Evolutionary conservation across 2,888 invertebrate species (phyloP).

Genomic region (Spisula subtruncata): DNA sequence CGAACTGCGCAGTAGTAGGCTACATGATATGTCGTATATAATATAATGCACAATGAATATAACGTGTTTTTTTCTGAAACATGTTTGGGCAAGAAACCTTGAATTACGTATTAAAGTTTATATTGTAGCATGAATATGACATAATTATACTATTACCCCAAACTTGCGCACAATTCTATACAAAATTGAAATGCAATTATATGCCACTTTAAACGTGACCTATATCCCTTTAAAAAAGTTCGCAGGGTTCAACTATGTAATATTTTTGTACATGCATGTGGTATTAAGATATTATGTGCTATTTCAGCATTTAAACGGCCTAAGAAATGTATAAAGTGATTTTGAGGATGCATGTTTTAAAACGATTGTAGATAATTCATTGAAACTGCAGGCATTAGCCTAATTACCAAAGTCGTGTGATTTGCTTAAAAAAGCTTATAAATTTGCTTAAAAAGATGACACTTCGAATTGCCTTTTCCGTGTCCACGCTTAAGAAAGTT

Average conservation of each 20-base stretch:
- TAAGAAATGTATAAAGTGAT: no score
- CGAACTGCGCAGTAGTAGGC: background rate
- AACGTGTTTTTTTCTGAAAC: background rate
- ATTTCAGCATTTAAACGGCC: no score
- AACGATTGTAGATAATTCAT: no score
- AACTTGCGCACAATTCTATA: conserved; percentile 4
- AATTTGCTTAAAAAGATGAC: no score
- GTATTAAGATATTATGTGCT: no score
- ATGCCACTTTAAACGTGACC: background rate
- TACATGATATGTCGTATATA: background rate
- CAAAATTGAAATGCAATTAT: conserved; percentile 1
- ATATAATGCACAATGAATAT: background rate
- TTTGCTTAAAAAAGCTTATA: no score
- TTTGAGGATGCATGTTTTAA: no score
- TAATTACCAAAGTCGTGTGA: no score
- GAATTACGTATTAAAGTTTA: background rate
- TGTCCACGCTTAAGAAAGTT: no score
- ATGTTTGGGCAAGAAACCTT: background rate
- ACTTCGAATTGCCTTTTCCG: no score
- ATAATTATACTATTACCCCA: background rate
- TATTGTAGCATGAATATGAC: background rate
- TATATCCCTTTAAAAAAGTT: background rate
- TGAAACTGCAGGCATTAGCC: no score
- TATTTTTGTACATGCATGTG: no score
- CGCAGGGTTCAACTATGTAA: background rate